phyloP scores from a whole-genome alignment of 2,888 invertebrate species.

The Acanthosepion pharaonis region DNA sequence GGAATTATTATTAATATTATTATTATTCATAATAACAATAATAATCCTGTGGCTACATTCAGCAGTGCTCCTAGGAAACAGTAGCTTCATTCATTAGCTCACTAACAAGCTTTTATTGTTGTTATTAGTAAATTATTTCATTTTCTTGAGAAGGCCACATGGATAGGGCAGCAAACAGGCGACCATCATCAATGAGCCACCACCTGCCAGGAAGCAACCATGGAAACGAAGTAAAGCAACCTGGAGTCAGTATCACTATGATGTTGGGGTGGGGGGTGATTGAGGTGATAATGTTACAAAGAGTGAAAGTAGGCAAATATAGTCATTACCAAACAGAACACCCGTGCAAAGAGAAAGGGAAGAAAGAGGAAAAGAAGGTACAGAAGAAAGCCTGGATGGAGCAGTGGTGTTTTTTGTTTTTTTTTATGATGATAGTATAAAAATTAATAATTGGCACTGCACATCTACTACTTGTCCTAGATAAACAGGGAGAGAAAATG shows the following conservation, averaged over 20 bases:
- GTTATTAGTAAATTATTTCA: not conserved
- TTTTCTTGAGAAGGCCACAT: not conserved
- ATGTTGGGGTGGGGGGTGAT: not conserved
- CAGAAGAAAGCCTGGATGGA: not conserved
- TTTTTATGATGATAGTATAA: not conserved
- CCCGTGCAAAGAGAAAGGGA: not conserved
- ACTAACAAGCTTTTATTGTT: not conserved
- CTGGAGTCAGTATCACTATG: not conserved
- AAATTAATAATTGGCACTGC: not conserved
- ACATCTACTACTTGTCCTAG: not conserved
- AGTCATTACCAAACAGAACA: not conserved
- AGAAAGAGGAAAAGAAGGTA: not conserved
- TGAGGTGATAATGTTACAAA: not conserved
- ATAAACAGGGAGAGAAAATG: not conserved
- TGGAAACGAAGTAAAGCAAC: constrained; percentile 6
- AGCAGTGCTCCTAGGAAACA: not conserved
- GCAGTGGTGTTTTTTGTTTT: not conserved
- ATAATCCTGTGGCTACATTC: not conserved
- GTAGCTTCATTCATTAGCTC: not conserved
- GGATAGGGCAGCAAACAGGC: not conserved
- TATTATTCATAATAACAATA: no score
- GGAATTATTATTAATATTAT: no score
- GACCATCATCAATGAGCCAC: not conserved
- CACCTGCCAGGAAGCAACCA: not conserved
- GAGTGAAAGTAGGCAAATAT: constrained; percentile 16